A percentile compares a stretch with the other conserved stretches of the same genome.
phyloP scores from a whole-genome alignment of 1,140 invertebrate species.

The Matsumurasca onukii region DNA sequence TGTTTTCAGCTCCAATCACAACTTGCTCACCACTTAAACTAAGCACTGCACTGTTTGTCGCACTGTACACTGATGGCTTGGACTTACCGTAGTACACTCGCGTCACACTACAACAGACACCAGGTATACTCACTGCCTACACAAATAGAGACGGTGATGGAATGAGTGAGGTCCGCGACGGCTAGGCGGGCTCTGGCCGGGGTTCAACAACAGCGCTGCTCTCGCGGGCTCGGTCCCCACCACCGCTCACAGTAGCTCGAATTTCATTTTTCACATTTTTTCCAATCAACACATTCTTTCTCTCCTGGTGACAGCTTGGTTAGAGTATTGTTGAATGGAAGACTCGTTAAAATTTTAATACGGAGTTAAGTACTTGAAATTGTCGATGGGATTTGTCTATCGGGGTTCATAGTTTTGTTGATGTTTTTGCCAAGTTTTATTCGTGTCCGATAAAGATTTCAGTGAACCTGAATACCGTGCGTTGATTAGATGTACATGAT shows the following conservation, averaged over 20 bases:
- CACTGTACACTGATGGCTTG: background rate
- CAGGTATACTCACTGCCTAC: slow-evolving; percentile 10
- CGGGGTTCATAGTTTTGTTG: no score
- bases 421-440: no score
- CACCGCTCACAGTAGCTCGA: background rate
- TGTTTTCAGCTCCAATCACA: background rate
- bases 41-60: background rate
- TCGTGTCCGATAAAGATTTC: no score
- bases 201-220: no score
- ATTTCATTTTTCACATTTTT: slow-evolving; percentile 18
- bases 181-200: background rate
- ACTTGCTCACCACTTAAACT: background rate
- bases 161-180: slow-evolving; percentile 12
- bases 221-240: background rate
- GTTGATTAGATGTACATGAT: no score
- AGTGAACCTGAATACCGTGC: no score
- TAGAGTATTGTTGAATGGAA: no score
- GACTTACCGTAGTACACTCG: slow-evolving; percentile 1
- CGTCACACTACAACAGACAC: background rate
- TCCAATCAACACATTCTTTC: slow-evolving; percentile 8
- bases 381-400: no score
- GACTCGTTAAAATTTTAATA: no score
- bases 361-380: no score
- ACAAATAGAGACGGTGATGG: slow-evolving; percentile 8
- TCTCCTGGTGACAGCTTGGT: no score